These are phyloP conservation scores for Drosophila mulleri DNA, from an alignment of 2,888 invertebrate genomes.

Conservation along the genomic window DNA sequence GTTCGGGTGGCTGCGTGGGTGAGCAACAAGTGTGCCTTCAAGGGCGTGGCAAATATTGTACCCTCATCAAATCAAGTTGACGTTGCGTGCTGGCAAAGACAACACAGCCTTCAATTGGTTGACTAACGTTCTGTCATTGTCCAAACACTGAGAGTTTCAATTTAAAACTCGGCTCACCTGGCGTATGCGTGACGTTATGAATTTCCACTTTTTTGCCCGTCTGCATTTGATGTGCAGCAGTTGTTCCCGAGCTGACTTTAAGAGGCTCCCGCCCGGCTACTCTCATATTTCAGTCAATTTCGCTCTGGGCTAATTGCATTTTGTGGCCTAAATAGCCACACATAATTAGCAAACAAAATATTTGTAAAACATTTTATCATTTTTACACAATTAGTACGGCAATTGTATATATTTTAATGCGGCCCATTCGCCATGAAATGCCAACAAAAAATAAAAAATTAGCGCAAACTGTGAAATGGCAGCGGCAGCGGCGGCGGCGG, in stretches of 20 bases:
- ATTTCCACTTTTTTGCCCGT: slow-evolving; percentile 27
- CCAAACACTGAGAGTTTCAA: slow-evolving; percentile 42
- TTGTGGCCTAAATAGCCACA: slow-evolving; percentile 56
- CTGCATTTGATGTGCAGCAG: slow-evolving; percentile 31
- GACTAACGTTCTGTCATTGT: slow-evolving; percentile 41
- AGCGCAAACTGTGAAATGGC: slow-evolving; percentile 40
- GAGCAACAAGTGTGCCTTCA: slow-evolving; percentile 61
- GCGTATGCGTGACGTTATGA: slow-evolving; percentile 48
- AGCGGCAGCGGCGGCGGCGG: slow-evolving; percentile 14
- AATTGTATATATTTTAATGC: slow-evolving; percentile 39
- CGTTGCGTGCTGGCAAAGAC: slow-evolving; percentile 67
- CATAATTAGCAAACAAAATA: slow-evolving; percentile 53
- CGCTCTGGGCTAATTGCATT: slow-evolving; percentile 61
- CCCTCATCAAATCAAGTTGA: slow-evolving; percentile 69
- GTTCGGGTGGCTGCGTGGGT: neutral
- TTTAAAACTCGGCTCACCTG: slow-evolving; percentile 40
- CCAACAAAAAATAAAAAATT: slow-evolving; percentile 35
- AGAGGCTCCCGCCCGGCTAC: slow-evolving; percentile 9
- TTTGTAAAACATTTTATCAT: slow-evolving; percentile 53
- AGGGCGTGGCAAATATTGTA: slow-evolving; percentile 44
- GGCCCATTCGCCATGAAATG: slow-evolving; percentile 16
- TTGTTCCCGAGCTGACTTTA: neutral
- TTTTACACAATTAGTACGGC: slow-evolving; percentile 60
- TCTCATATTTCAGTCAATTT: slow-evolving; percentile 47
- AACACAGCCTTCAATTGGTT: slow-evolving; percentile 60